Evolutionary conservation across 2,113 vertebrate species (phyloP).

Genomic region (Phrynocephalus versicolor): DNA sequence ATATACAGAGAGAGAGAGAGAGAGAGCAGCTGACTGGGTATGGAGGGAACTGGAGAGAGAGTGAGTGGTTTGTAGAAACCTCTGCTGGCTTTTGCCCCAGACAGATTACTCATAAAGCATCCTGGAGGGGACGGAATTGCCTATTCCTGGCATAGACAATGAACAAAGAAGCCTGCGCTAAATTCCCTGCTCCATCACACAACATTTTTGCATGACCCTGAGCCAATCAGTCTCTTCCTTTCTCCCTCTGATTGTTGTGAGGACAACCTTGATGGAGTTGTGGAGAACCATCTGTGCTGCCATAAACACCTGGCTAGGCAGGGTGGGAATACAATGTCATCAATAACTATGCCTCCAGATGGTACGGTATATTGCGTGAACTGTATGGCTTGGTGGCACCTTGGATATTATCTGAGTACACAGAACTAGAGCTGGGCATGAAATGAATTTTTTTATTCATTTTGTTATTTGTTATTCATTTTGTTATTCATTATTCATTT

Average conservation of each 20-base stretch:
- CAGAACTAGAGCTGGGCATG: no score
- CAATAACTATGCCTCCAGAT: neutral
- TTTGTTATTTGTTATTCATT: no score
- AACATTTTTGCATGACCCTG: neutral
- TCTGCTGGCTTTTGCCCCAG: neutral
- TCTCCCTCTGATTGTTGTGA: neutral
- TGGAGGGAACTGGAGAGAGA: no score
- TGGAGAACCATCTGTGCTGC: neutral
- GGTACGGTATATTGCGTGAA: neutral
- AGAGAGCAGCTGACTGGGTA: no score
- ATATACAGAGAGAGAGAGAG: no score
- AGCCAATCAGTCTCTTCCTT: neutral
- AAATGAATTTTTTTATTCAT: no score
- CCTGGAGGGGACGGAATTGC: neutral
- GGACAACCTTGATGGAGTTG: neutral
- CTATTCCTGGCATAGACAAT: neutral
- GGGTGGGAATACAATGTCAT: neutral
- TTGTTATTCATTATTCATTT: no score
- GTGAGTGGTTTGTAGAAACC: neutral
- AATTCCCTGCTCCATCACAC: neutral
- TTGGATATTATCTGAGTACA: neutral
- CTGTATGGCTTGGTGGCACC: neutral
- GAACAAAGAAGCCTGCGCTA: neutral
- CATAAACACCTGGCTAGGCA: neutral
- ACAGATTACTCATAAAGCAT: neutral